These are phyloP conservation scores for Ptychoptera contaminata DNA, from an alignment of 2,888 invertebrate species.

Conservation along the genomic window DNA sequence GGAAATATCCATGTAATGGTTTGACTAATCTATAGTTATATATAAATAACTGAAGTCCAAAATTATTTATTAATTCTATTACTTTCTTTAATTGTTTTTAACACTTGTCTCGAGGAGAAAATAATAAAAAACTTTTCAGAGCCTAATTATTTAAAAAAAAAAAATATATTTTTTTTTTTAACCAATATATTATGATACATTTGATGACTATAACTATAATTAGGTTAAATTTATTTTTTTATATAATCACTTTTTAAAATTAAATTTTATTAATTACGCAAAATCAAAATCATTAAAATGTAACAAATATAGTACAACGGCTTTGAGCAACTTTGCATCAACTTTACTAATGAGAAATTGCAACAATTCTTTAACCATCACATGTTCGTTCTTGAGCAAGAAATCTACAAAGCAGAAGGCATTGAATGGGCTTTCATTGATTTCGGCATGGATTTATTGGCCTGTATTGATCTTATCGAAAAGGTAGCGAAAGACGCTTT, in stretches of 20 bases:
- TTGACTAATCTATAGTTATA: neutral
- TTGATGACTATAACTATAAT: too few species aligned
- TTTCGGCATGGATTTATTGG: constrained; percentile 92
- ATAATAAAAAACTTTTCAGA: too few species aligned
- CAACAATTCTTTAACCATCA: constrained; percentile 98
- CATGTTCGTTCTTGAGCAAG: constrained; percentile 96
- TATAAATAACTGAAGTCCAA: too few species aligned
- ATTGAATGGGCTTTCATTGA: constrained; percentile 94
- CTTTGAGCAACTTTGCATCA: constrained; percentile 96
- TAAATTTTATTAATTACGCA: constrained; percentile 18
- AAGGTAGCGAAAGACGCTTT: constrained; percentile 49
- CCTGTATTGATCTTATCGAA: constrained; percentile 91
- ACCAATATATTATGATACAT: too few species aligned
- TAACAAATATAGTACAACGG: constrained; percentile 60
- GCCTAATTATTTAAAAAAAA: too few species aligned
- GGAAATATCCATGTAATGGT: constrained; percentile 5
- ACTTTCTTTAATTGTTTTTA: too few species aligned
- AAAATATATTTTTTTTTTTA: constrained; percentile 1
- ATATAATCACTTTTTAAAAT: too few species aligned
- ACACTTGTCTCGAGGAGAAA: too few species aligned
- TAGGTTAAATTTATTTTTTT: too few species aligned
- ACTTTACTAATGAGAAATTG: constrained; percentile 95
- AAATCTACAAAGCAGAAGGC: constrained; percentile 88
- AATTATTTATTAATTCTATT: too few species aligned
- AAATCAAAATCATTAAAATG: constrained; percentile 15